Base-by-base conservation (phyloP, 2,888 invertebrate species). In the Leistus spinibarbis region DNA sequence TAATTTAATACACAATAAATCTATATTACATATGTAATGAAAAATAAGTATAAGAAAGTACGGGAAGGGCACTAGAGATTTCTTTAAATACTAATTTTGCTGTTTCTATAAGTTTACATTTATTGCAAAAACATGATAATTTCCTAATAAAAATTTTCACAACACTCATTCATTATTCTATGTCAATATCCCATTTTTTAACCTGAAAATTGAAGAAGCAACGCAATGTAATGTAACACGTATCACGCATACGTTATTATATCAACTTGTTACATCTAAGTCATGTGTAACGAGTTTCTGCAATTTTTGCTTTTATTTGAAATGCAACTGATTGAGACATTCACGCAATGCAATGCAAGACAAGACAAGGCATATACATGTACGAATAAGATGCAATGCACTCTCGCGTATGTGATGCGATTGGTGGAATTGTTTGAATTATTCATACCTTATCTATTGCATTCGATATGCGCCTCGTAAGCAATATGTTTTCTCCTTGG, bases 291-390 rank as follows among this genome's bases (percentile, higher is more conserved):
- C 19, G 27, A 16, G 53, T n/a, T 17, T 22, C n/a, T 66, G 53
- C 66, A 66, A 19, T 64, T 64, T 22, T 22, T 64, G n/a, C 16
- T 19, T 10, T 13, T 40, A 40, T 40, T 40, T 40, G 40, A 40
- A 40, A 40, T 66, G 66, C 66, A 66, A 53, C 53, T 27, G 53
- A 66, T 66, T 66, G 66, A 66, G 66, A 40, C 40, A 66, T 66
- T 66, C 40, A 20, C 53, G 40, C 27, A 40, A 40, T 27, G 19
- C 40, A 40, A 40, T 13, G n/a, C n/a, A n/a, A n/a, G n/a, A n/a
- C 40, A 40, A 40, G 40, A 40, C 40, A 40, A 10, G 40, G 13
- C 7, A 13, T 40, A 40, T 40, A 7, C 60, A 60, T 60, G 60
- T 60, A 22, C 10, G 7, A 40, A 40, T 22, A 60, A 60, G 60